Conservation (phyloP, 2,113 vertebrate species). For the Gallinago paraguaiae region DNA sequence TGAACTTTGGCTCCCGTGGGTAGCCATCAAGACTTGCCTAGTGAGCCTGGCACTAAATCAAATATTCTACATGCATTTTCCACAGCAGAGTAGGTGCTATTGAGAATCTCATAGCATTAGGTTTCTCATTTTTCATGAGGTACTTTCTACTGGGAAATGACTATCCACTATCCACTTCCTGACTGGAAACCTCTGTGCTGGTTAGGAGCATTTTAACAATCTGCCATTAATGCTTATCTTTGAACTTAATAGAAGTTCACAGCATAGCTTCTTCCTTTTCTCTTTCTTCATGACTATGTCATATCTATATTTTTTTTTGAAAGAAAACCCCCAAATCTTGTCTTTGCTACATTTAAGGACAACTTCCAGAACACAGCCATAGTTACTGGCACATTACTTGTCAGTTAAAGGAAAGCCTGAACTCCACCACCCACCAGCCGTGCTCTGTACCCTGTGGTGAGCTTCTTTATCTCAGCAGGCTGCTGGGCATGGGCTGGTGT, state of each 20-base stretch:
- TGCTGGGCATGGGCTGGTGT: accelerated
- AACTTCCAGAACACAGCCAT: not conserved
- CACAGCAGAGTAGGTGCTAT: not conserved
- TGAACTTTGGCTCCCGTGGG: not conserved
- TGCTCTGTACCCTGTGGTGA: not conserved
- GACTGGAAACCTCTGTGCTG: not conserved
- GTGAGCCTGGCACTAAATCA: not conserved
- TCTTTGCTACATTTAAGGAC: not conserved
- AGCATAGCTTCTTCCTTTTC: not conserved
- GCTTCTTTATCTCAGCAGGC: not conserved
- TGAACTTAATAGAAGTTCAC: not conserved
- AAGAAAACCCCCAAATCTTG: not conserved
- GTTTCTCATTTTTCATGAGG: not conserved
- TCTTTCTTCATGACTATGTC: not conserved
- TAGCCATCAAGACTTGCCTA: not conserved
- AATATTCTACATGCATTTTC: not conserved
- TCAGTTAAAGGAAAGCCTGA: not conserved
- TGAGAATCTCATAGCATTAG: not conserved
- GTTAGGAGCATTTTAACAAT: not conserved
- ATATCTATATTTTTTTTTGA: not conserved
- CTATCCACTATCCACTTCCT: not conserved
- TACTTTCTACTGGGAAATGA: not conserved
- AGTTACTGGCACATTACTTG: not conserved
- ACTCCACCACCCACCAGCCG: not conserved
- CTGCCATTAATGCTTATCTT: not conserved